Percentiles rank a stretch among this genome's conserved stretches.
phyloP scores from a whole-genome alignment of 2,888 invertebrate genomes.

The Calliphora vomitoria region DNA sequence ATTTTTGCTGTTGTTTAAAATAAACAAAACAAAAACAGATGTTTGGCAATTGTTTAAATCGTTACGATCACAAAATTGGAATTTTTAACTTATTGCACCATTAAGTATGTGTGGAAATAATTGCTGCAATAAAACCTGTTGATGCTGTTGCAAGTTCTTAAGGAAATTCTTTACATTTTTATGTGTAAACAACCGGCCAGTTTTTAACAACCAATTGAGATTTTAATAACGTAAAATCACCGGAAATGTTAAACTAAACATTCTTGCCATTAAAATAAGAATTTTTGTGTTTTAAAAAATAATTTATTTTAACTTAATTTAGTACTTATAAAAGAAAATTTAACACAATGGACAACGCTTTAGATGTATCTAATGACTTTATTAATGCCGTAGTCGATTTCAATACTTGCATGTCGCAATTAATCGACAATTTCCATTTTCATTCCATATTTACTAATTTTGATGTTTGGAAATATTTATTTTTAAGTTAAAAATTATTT shows the following conservation, averaged over 20 bases:
- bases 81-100: not conserved
- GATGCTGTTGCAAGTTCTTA: constrained; percentile 18
- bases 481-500: constrained; percentile 59
- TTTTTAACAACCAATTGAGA: constrained; percentile 8
- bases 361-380: constrained; percentile 65
- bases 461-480: constrained; percentile 69
- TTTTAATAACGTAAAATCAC: constrained; percentile 39
- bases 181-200: not conserved
- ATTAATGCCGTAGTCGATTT: constrained; percentile 67
- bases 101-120: constrained; percentile 16
- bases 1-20: not conserved
- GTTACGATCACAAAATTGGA: not conserved
- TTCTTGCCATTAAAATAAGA: constrained; percentile 39
- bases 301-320: not conserved
- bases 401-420: constrained; percentile 67
- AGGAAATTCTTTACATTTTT: constrained; percentile 18
- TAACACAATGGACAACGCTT: constrained; percentile 65
- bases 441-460: constrained; percentile 62
- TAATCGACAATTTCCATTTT: constrained; percentile 64
- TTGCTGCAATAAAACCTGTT: constrained; percentile 24
- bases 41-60: not conserved
- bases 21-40: not conserved
- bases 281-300: not conserved
- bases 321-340: not conserved
- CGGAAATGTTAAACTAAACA: not conserved